Evolutionary conservation across 2,888 invertebrate genomes (phyloP).

Genomic region (Penaeus monodon): DNA sequence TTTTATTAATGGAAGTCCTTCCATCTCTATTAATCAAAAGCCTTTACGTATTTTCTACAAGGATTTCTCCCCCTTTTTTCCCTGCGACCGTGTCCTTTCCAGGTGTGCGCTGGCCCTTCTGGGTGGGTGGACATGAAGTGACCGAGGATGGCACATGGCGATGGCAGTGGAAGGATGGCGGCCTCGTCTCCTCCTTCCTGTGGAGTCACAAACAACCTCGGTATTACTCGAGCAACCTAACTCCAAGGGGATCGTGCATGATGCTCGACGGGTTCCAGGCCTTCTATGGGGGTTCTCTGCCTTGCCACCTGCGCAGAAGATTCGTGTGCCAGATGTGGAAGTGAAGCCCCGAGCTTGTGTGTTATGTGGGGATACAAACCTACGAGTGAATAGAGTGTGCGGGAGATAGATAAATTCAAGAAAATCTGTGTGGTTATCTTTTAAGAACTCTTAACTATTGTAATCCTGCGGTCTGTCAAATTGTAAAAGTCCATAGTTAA

Average conservation of each 20-base stretch:
- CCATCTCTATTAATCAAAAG: no score
- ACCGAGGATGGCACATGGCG: neutral
- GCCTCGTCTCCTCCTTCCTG: slow-evolving; percentile 15
- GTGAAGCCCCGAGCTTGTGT: no score
- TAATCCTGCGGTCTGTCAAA: no score
- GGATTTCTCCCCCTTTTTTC: neutral
- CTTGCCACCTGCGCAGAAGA: slow-evolving; percentile 39
- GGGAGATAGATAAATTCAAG: no score
- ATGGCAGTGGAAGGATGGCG: slow-evolving; percentile 30
- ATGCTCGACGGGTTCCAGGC: slow-evolving; percentile 36
- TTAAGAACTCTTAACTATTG: no score
- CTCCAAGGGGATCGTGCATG: slow-evolving; percentile 38
- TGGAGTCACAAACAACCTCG: slow-evolving; percentile 37
- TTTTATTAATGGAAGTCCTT: no score
- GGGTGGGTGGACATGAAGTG: slow-evolving; percentile 33
- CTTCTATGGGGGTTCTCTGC: slow-evolving; percentile 36
- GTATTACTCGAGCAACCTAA: neutral
- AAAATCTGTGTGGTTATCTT: no score
- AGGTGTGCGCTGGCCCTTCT: slow-evolving; percentile 46
- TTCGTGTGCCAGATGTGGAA: slow-evolving; percentile 36
- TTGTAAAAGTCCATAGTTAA: no score
- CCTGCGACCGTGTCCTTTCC: neutral
- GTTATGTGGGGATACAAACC: no score
- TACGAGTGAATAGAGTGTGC: no score
- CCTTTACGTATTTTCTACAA: no score